A percentile compares a stretch with the other conserved stretches of the same genome.
phyloP scores from a whole-genome alignment of 2,797 vertebrate genomes.

The Odontamblyopus lacepedii region DNA sequence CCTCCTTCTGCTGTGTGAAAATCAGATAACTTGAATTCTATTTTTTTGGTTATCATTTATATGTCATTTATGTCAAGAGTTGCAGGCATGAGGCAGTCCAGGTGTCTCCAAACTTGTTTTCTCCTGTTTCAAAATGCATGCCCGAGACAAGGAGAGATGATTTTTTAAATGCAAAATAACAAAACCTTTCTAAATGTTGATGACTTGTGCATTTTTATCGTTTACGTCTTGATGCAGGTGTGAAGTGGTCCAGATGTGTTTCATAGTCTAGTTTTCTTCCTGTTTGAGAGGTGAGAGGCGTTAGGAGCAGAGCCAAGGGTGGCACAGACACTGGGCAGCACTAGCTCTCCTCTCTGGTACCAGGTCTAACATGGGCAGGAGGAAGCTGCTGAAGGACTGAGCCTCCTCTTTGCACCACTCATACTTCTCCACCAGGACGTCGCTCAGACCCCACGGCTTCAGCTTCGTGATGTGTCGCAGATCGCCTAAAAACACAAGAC shows the following conservation, averaged over 20 bases:
- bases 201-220: not conserved
- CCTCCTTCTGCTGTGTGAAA: no score
- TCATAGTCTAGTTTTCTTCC: not conserved
- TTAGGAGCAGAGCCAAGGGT: slow-evolving; percentile 90
- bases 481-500: slow-evolving; percentile 79
- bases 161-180: not conserved
- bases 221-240: slow-evolving; percentile 27
- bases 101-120: not conserved
- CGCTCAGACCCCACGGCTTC: slow-evolving; percentile 95
- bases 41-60: no score
- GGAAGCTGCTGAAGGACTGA: slow-evolving; percentile 90
- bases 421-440: slow-evolving; percentile 95
- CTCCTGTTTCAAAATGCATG: not conserved
- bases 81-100: not conserved
- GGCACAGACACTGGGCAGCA: slow-evolving; percentile 91
- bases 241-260: slow-evolving; percentile 31
- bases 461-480: slow-evolving; percentile 97
- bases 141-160: not conserved
- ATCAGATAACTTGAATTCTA: no score
- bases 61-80: no score
- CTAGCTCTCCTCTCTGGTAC: slow-evolving; percentile 93
- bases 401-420: slow-evolving; percentile 95
- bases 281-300: slow-evolving; percentile 26
- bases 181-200: not conserved
- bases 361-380: slow-evolving; percentile 96